These are phyloP conservation scores for Prolemur simus DNA, from an alignment of 2,113 vertebrate genomes.

Conservation along the genomic window DNA sequence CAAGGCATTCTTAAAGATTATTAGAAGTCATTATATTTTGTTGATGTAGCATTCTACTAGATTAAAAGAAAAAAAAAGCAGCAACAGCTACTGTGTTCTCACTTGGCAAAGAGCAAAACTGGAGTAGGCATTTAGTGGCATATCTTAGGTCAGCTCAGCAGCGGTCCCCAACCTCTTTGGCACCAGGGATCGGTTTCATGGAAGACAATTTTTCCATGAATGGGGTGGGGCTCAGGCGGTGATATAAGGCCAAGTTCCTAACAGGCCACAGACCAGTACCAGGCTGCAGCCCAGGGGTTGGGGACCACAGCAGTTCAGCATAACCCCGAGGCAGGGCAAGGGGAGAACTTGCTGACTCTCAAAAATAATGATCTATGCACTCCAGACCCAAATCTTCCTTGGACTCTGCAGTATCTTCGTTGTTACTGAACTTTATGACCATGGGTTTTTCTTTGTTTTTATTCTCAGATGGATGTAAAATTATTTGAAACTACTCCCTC, in stretches of 20 bases:
- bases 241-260: too few species aligned
- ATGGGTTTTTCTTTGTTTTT: not conserved
- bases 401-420: not conserved
- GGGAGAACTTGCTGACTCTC: not conserved
- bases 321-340: not conserved
- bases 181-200: too few species aligned
- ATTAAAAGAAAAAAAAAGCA: not conserved
- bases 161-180: too few species aligned
- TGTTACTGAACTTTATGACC: not conserved
- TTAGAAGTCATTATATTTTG: not conserved
- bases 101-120: not conserved
- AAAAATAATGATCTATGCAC: not conserved
- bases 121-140: too few species aligned
- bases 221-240: too few species aligned
- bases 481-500: not conserved
- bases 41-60: not conserved
- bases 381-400: not conserved
- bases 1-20: not conserved
- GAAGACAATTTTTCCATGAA: too few species aligned
- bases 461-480: not conserved
- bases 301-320: too few species aligned
- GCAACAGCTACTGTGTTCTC: not conserved
- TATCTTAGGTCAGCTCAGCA: not conserved
- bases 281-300: too few species aligned
- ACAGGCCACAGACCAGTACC: too few species aligned